Base-by-base conservation (phyloP, 2,797 vertebrate species). In the Columba guinea region DNA sequence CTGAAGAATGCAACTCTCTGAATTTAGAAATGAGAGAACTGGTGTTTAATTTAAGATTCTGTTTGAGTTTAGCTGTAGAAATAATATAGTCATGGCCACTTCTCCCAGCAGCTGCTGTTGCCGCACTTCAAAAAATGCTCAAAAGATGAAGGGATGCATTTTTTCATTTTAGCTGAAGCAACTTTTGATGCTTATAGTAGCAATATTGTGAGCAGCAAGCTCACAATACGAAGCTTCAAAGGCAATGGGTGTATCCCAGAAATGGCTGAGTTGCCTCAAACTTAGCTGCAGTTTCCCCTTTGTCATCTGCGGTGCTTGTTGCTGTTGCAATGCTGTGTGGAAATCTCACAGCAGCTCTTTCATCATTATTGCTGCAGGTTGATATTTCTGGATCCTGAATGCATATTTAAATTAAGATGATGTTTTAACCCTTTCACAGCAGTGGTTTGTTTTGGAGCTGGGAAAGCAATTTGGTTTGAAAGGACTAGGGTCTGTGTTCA, bases 281-380 rank as follows among this genome's bases (percentile, higher is more conserved):
- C 60, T 94, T 95, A 74, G 71, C 82, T 86, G 74, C 73, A 22
- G 70, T 89, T 91, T 89, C 73, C 65, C 83, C 60, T 91, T 93
- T 93, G 77, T 93, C 62, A 80, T 85, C 80, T 84, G 55, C 74
- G 46, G 22, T 82, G 70, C 84, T 90, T 24, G 58, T 35, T 80
- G 75, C 87, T 93, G 58, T 94, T 96, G 92, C 87, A 94, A 44
- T 1, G 37, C 60, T 69, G 23, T 91, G 87, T 94, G 85, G 93
- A 95, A 95, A 88, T 87, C 83, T 92, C 52, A 16, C 59, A 82
- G 74, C 65, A 74, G 60, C 65, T 84, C 92, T 95, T 96, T 95
- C 91, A 91, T 96, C 87, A 39, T 90, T 93, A 64, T 63, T 94
- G 65, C 78, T 94, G 90, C 68, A 95, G 88, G 81, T 95, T 95